A percentile compares a stretch with the other conserved stretches of the same genome.
Evolutionary conservation across 2,113 vertebrate species (phyloP).

Genomic region (Megaceryle maxima): DNA sequence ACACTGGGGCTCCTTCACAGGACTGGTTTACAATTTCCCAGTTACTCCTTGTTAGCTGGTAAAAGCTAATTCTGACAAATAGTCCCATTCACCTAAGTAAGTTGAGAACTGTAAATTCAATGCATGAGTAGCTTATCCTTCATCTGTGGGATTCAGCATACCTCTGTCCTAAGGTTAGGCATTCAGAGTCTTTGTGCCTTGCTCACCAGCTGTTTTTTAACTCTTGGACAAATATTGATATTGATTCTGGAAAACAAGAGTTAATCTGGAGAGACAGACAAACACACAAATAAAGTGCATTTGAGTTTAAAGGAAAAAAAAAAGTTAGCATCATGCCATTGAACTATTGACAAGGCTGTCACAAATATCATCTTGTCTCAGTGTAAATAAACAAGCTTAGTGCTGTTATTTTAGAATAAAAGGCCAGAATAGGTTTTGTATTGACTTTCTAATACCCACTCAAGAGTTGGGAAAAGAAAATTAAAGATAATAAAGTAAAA

Average conservation of each 20-base stretch:
- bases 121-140: background rate
- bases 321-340: constrained; percentile 32
- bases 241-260: constrained; percentile 35
- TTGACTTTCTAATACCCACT: constrained; percentile 71
- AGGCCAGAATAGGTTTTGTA: constrained; percentile 63
- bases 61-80: background rate
- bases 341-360: constrained; percentile 69
- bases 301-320: constrained; percentile 44
- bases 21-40: background rate
- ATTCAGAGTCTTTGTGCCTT: background rate
- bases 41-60: background rate
- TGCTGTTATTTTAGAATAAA: constrained; percentile 71
- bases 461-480: constrained; percentile 66
- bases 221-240: constrained; percentile 33
- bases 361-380: constrained; percentile 67
- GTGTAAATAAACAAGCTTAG: constrained; percentile 73
- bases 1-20: background rate
- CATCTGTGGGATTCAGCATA: background rate
- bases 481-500: constrained; percentile 75
- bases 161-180: background rate
- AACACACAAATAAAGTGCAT: constrained; percentile 31
- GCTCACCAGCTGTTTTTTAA: background rate
- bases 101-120: background rate
- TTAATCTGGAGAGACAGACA: constrained; percentile 31
- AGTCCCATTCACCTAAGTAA: background rate